Evolutionary conservation across 2,888 invertebrate genomes (phyloP).

Genomic region (Caenorhabditis plicata): DNA sequence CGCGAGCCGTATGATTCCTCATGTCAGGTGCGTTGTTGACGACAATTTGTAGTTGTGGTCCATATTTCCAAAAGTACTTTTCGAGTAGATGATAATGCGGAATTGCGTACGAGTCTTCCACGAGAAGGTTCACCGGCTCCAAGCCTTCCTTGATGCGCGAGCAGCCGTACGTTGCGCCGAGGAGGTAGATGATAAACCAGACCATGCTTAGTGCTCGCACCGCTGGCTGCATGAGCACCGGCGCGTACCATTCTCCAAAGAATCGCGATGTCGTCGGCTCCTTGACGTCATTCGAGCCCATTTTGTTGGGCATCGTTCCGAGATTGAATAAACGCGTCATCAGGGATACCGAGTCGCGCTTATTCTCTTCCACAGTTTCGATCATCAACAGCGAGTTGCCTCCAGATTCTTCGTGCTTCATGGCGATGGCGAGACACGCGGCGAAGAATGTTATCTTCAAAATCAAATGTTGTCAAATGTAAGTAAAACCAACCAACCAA

Average conservation of each 20-base stretch:
- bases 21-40: slow-evolving; percentile 64
- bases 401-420: slow-evolving; percentile 54
- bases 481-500: slow-evolving; percentile 8
- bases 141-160: slow-evolving; percentile 53
- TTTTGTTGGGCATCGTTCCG: slow-evolving; percentile 37
- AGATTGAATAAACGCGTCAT: slow-evolving; percentile 42
- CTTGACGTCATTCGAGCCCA: slow-evolving; percentile 36
- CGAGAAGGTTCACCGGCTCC: slow-evolving; percentile 63
- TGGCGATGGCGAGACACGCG: slow-evolving; percentile 57
- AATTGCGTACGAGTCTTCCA: slow-evolving; percentile 63
- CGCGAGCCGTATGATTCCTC: slow-evolving; percentile 44
- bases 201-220: slow-evolving; percentile 53
- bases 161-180: slow-evolving; percentile 63
- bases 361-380: slow-evolving; percentile 33
- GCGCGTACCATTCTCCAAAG: slow-evolving; percentile 62
- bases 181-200: slow-evolving; percentile 63
- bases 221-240: slow-evolving; percentile 63
- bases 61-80: slow-evolving; percentile 65
- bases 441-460: slow-evolving; percentile 64
- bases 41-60: slow-evolving; percentile 61
- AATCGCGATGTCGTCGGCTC: slow-evolving; percentile 53
- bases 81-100: slow-evolving; percentile 60
- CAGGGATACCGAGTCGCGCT: slow-evolving; percentile 13
- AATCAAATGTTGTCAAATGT: not conserved
- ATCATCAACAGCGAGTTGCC: slow-evolving; percentile 47